Percentiles rank a stretch among this genome's conserved stretches.
Conservation (phyloP, 2,797 vertebrate species). For the Paguma larvata region DNA sequence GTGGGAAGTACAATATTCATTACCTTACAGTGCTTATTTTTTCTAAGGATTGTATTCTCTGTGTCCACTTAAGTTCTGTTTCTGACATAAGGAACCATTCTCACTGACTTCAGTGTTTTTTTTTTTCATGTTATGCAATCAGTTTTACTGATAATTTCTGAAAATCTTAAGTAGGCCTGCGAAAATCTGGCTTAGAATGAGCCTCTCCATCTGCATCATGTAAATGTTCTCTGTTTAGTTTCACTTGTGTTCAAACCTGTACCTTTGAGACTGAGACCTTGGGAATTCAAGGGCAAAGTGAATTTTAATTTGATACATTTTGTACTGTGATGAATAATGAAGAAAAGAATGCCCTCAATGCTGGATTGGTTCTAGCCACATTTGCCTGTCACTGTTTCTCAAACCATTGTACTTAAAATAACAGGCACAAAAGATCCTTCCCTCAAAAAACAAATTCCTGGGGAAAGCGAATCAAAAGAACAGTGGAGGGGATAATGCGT, state of each 20-base stretch:
- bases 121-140: neutral
- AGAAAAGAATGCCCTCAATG: conserved; percentile 2
- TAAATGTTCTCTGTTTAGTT: conserved; percentile 16
- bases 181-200: conserved; percentile 21
- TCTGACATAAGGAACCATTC: conserved; percentile 38
- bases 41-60: conserved; percentile 17
- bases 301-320: conserved; percentile 72
- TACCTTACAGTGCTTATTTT: neutral
- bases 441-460: conserved; percentile 44
- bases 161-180: conserved; percentile 39
- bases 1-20: neutral
- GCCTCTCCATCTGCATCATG: neutral
- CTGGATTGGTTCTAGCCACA: conserved; percentile 34
- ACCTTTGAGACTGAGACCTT: conserved; percentile 46
- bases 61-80: neutral
- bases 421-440: conserved; percentile 64
- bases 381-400: conserved; percentile 40
- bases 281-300: conserved; percentile 64
- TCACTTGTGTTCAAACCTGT: conserved; percentile 33
- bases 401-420: conserved; percentile 52
- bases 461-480: conserved; percentile 46
- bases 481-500: neutral
- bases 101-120: conserved; percentile 5
- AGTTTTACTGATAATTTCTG: conserved; percentile 56
- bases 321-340: conserved; percentile 45